Conservation (phyloP, 2,113 vertebrate genomes). For the Lagopus leucura region DNA sequence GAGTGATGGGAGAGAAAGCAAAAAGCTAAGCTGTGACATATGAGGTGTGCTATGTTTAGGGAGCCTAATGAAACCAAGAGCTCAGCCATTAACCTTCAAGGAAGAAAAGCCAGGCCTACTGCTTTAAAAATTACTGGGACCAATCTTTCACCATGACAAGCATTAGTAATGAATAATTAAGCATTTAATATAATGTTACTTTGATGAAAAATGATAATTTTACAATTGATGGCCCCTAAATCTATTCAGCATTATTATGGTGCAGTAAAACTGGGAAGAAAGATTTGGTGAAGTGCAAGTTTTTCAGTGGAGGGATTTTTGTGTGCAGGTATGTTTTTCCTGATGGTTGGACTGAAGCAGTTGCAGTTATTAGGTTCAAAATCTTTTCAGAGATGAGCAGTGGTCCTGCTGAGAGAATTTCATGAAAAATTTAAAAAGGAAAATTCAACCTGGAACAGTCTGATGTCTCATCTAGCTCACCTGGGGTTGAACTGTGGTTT, state of each 20-base stretch:
- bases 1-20: not conserved
- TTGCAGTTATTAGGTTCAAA: conserved; percentile 85
- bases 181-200: conserved; percentile 92
- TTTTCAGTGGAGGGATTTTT: conserved; percentile 36
- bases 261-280: conserved; percentile 74
- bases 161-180: conserved; percentile 98
- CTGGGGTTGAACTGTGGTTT: conserved; percentile 83
- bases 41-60: conserved; percentile 78
- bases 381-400: conserved; percentile 84
- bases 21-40: conserved; percentile 76
- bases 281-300: conserved; percentile 82
- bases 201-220: conserved; percentile 91
- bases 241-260: conserved; percentile 81
- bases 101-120: conserved; percentile 81
- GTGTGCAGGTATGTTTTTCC: not conserved
- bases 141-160: conserved; percentile 92
- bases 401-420: conserved; percentile 86
- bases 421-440: conserved; percentile 93
- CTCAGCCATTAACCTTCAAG: conserved; percentile 90
- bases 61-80: conserved; percentile 83
- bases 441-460: conserved; percentile 86
- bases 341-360: conserved; percentile 79
- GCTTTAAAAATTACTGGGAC: conserved; percentile 85
- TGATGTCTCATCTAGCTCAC: conserved; percentile 74
- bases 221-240: conserved; percentile 87